phyloP scores from a whole-genome alignment of 2,797 vertebrate species.

The Hypotaenidia okinawae region DNA sequence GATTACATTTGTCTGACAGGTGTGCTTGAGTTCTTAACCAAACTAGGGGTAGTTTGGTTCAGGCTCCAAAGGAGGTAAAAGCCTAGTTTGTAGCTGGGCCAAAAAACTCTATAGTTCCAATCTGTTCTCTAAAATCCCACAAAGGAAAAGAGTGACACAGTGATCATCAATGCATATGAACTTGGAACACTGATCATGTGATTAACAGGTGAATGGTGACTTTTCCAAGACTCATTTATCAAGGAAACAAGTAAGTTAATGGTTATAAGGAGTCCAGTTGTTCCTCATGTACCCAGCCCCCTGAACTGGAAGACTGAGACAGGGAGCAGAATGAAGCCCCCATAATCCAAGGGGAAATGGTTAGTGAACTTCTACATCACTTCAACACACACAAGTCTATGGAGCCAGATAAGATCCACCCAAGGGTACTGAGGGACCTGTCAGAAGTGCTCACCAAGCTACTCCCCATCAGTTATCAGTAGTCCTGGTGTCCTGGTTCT shows the following conservation, averaged over 20 bases:
- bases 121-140: not conserved
- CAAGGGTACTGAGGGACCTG: too few relatives aligned
- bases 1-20: not conserved
- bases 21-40: not conserved
- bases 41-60: not conserved
- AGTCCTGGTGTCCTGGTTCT: too few relatives aligned
- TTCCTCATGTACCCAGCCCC: too few relatives aligned
- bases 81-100: too few relatives aligned
- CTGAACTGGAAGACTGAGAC: too few relatives aligned
- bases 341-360: too few relatives aligned
- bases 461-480: too few relatives aligned
- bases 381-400: too few relatives aligned
- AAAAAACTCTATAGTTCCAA: not conserved
- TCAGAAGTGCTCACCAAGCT: too few relatives aligned
- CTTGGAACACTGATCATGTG: not conserved
- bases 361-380: too few relatives aligned
- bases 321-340: too few relatives aligned
- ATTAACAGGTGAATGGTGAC: not conserved
- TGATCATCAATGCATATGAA: not conserved
- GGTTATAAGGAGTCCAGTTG: not conserved
- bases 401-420: too few relatives aligned
- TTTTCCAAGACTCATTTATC: not conserved
- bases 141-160: not conserved
- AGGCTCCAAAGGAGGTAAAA: not conserved
- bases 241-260: not conserved